A percentile compares a stretch with the other conserved stretches of the same genome.
Conservation (phyloP, 2,113 vertebrate species). For the Notechis scutatus region DNA sequence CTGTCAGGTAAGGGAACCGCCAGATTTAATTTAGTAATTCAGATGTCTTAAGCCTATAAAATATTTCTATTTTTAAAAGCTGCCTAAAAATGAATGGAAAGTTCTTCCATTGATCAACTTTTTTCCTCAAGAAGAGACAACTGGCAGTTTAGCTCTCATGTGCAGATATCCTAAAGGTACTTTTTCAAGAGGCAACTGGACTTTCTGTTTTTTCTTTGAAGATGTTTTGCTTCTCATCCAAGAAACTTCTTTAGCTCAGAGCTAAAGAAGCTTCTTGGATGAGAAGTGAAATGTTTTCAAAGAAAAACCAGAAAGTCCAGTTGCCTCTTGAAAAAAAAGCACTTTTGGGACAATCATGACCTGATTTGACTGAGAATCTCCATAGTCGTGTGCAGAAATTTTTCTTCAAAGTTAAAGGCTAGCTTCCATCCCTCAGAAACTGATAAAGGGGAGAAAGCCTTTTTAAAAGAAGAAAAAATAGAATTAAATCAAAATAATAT, state of each 20-base stretch:
- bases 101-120: constrained; percentile 27
- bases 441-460: not conserved
- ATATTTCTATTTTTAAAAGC: constrained; percentile 37
- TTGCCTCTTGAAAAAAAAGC: too few relatives aligned
- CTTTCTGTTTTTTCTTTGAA: too few relatives aligned
- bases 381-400: not conserved
- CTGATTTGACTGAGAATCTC: too few relatives aligned
- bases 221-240: too few relatives aligned
- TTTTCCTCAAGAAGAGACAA: not conserved
- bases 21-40: constrained; percentile 65
- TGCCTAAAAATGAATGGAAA: constrained; percentile 61
- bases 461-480: not conserved
- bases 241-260: too few relatives aligned
- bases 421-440: not conserved
- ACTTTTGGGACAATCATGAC: too few relatives aligned
- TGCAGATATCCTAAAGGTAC: not conserved
- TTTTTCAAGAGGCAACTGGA: too few relatives aligned
- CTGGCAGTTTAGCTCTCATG: not conserved
- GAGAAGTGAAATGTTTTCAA: too few relatives aligned
- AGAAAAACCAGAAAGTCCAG: too few relatives aligned
- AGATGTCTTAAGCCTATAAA: constrained; percentile 66
- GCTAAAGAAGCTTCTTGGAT: too few relatives aligned
- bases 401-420: not conserved
- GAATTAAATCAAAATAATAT: not conserved
- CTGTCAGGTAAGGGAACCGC: constrained; percentile 72